Conservation (phyloP, 2,113 vertebrate species). For the Silurus glanis region DNA sequence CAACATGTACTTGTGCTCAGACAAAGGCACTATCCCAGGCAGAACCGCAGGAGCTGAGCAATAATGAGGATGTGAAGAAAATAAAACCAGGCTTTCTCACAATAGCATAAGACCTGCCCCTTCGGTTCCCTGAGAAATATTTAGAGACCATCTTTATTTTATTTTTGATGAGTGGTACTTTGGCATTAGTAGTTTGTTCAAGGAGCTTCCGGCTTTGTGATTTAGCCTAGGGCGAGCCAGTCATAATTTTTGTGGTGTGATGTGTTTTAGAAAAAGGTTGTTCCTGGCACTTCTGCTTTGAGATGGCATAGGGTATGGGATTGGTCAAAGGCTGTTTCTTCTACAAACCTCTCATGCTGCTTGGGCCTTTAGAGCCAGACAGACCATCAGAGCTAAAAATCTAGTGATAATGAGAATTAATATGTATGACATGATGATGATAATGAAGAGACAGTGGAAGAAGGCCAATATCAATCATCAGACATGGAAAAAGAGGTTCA, state of each 20-base stretch:
- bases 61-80: slow-evolving; percentile 11
- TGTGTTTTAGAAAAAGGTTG: slow-evolving; percentile 19
- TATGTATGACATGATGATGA: neutral
- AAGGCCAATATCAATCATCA: slow-evolving; percentile 22
- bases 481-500: neutral
- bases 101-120: neutral
- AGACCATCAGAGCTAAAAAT: slow-evolving; percentile 15
- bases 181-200: neutral
- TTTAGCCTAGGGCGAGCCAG: neutral
- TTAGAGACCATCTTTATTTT: slow-evolving; percentile 20
- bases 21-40: slow-evolving; percentile 35
- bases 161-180: neutral
- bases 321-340: slow-evolving; percentile 28
- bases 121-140: slow-evolving; percentile 14
- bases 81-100: slow-evolving; percentile 14
- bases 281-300: neutral
- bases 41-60: neutral
- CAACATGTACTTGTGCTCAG: slow-evolving; percentile 19
- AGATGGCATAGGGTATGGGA: neutral
- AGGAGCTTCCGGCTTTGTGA: neutral
- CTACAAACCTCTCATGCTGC: slow-evolving; percentile 25
- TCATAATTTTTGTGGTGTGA: slow-evolving; percentile 25
- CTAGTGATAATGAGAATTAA: slow-evolving; percentile 9
- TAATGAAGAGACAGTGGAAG: neutral
- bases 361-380: slow-evolving; percentile 42